Conservation (phyloP, 2,113 vertebrate species). For the Syngnathus typhle region DNA sequence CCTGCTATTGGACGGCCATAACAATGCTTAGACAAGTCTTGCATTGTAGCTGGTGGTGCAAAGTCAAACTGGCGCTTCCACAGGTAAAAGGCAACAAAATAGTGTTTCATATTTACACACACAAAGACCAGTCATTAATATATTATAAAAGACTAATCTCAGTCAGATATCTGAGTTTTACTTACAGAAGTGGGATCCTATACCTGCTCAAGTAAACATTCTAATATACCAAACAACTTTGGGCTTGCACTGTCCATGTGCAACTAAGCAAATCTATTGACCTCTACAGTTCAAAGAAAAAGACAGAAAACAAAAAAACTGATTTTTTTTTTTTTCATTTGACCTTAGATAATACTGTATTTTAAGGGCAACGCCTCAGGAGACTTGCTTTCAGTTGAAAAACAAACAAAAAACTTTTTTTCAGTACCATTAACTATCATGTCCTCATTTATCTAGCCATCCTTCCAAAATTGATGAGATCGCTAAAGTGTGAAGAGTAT, state of each 20-base stretch:
- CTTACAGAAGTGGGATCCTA: constrained; percentile 50
- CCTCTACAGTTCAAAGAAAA: constrained; percentile 29
- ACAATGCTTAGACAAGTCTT: constrained; percentile 29
- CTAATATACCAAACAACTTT: constrained; percentile 32
- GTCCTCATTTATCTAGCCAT: constrained; percentile 44
- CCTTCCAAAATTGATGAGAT: constrained; percentile 23
- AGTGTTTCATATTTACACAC: constrained; percentile 59
- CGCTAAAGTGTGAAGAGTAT: constrained; percentile 25
- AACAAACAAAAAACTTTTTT: not conserved
- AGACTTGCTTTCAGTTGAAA: constrained; percentile 38
- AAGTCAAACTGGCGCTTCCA: constrained; percentile 13
- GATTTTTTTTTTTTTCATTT: constrained; percentile 20
- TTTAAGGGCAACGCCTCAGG: constrained; percentile 41
- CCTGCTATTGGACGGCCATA: constrained; percentile 38
- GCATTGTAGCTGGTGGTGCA: constrained; percentile 38
- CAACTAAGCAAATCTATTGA: constrained; percentile 33
- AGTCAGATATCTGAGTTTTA: constrained; percentile 57
- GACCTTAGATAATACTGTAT: constrained; percentile 66
- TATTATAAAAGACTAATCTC: constrained; percentile 44
- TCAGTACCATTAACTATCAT: constrained; percentile 42
- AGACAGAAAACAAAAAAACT: constrained; percentile 16
- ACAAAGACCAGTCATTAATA: constrained; percentile 24
- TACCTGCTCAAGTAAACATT: constrained; percentile 39
- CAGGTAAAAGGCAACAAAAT: constrained; percentile 38
- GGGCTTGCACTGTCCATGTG: constrained; percentile 17